phyloP scores from a whole-genome alignment of 2,797 vertebrate genomes.

The Mastacembelus armatus region DNA sequence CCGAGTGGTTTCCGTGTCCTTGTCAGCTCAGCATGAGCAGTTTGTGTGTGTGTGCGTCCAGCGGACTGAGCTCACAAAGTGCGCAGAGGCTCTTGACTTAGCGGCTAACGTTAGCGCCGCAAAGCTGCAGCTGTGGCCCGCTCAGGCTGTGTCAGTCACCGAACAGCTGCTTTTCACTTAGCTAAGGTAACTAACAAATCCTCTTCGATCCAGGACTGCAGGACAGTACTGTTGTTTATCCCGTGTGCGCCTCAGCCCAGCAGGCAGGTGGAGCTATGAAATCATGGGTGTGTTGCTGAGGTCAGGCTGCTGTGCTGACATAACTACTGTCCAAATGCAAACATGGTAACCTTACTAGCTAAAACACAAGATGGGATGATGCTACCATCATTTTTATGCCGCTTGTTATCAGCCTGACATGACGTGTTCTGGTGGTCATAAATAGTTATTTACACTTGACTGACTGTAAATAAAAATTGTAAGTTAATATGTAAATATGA shows the following conservation, averaged over 20 bases:
- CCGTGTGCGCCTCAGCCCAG: not conserved
- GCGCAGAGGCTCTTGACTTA: constrained; percentile 47
- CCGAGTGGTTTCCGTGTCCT: rapidly evolving
- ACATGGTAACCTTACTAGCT: too few relatives aligned
- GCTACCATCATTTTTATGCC: too few relatives aligned
- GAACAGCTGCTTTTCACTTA: constrained; percentile 13
- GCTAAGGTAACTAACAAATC: constrained; percentile 49
- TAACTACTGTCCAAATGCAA: too few relatives aligned
- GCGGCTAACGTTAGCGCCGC: constrained; percentile 65
- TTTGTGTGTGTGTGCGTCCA: constrained; percentile 19
- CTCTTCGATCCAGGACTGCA: not conserved
- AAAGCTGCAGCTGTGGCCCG: constrained; percentile 37
- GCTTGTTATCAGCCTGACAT: too few relatives aligned
- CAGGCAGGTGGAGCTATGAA: not conserved
- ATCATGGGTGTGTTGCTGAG: not conserved
- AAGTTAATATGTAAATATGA: too few relatives aligned
- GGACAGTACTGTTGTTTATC: not conserved
- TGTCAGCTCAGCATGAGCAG: constrained; percentile 43
- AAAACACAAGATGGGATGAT: too few relatives aligned
- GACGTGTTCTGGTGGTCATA: too few relatives aligned
- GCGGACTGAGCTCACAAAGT: constrained; percentile 40
- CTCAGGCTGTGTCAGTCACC: constrained; percentile 16
- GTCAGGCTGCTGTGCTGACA: constrained; percentile 1
- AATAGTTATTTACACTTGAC: too few relatives aligned
- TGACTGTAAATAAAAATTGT: too few relatives aligned